Conservation (phyloP, 2,888 invertebrate species). For the Hipparchia sbordonii region DNA sequence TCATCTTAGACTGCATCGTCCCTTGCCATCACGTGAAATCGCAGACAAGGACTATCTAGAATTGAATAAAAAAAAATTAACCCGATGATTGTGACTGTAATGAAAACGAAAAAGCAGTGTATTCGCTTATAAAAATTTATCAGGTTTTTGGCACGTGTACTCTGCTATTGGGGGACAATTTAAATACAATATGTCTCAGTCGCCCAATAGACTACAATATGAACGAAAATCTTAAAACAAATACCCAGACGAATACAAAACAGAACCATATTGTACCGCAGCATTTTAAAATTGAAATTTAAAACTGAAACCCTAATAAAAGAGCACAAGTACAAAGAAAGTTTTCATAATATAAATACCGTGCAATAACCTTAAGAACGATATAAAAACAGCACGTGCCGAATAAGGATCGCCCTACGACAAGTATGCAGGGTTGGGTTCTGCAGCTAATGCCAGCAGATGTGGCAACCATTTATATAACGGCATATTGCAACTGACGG, state of each 20-base stretch:
- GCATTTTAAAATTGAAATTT: not conserved
- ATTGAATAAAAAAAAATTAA: no score
- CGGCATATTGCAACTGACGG: constrained; percentile 51
- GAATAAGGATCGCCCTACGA: constrained; percentile 41
- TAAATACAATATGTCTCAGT: not conserved
- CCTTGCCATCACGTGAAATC: no score
- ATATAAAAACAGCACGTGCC: constrained; percentile 52
- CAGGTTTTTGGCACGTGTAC: no score
- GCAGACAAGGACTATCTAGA: no score
- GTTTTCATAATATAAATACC: constrained; percentile 32
- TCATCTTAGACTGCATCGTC: no score
- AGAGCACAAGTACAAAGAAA: constrained; percentile 10
- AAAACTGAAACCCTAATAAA: not conserved
- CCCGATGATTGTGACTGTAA: no score
- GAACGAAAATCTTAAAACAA: not conserved
- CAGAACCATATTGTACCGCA: not conserved
- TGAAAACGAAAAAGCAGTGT: no score
- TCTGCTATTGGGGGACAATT: not conserved
- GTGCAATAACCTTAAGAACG: constrained; percentile 39
- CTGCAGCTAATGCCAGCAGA: constrained; percentile 52
- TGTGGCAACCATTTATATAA: constrained; percentile 55
- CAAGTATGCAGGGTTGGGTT: constrained; percentile 49
- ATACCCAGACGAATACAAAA: not conserved
- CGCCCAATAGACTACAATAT: not conserved
- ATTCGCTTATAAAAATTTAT: no score